These are phyloP conservation scores for Eupithecia exiguata DNA, from an alignment of 2,888 invertebrate genomes.

Conservation along the genomic window DNA sequence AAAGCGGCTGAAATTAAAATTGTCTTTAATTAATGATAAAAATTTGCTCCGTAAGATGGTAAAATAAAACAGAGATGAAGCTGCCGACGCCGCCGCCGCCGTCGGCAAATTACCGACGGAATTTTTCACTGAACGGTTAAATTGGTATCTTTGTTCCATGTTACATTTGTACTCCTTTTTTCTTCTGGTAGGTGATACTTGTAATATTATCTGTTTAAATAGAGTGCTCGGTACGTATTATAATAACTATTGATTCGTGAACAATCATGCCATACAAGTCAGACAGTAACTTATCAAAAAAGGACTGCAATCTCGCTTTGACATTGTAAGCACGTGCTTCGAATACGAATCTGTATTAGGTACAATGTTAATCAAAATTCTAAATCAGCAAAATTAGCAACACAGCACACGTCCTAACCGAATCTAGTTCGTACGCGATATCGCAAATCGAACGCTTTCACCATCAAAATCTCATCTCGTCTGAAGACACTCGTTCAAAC, in stretches of 20 bases:
- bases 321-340: constrained; percentile 34
- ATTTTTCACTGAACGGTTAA: background rate
- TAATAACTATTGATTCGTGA: background rate
- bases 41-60: constrained; percentile 16
- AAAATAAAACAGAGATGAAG: constrained; percentile 1
- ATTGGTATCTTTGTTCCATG: background rate
- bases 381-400: constrained; percentile 46
- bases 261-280: background rate
- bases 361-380: constrained; percentile 35
- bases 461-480: constrained; percentile 67
- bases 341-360: constrained; percentile 14
- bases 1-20: constrained; percentile 13
- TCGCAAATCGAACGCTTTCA: constrained; percentile 57
- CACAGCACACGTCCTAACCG: constrained; percentile 60
- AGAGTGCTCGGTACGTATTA: background rate
- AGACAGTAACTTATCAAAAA: constrained; percentile 2
- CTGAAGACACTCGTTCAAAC: constrained; percentile 53
- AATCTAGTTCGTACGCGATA: constrained; percentile 60
- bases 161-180: background rate
- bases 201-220: background rate
- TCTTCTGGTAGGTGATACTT: background rate
- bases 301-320: constrained; percentile 6
- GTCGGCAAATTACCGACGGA: constrained; percentile 20
- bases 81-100: constrained; percentile 11
- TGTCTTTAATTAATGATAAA: constrained; percentile 10